These are phyloP conservation scores for Polypedilum vanderplanki DNA, from an alignment of 1,140 invertebrate species.

Conservation along the genomic window DNA sequence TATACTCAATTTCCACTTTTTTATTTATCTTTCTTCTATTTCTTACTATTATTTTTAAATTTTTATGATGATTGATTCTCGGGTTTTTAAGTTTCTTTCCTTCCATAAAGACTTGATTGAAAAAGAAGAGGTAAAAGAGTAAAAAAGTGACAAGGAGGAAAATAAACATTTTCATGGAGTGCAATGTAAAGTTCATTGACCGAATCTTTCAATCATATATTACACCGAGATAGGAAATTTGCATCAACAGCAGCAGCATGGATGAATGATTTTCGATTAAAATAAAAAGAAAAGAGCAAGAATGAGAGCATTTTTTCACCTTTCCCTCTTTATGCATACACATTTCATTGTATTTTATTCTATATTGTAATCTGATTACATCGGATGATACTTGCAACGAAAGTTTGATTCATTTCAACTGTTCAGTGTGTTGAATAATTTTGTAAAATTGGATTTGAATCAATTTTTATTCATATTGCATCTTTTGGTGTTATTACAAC, in stretches of 20 bases:
- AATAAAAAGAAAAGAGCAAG: slow-evolving; percentile 1
- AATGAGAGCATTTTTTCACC: neutral
- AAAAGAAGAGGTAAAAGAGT: neutral
- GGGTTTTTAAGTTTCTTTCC: neutral
- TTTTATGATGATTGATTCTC: slow-evolving; percentile 7
- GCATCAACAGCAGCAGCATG: neutral
- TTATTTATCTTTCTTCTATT: too few species aligned
- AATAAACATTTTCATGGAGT: neutral
- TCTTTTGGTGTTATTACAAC: neutral
- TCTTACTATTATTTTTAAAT: neutral
- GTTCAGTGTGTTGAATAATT: neutral
- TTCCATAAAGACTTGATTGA: neutral
- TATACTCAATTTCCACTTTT: too few species aligned
- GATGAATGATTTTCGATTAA: slow-evolving; percentile 18
- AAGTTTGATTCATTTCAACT: neutral
- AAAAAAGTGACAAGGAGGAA: neutral
- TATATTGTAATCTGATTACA: neutral
- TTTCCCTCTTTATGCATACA: neutral
- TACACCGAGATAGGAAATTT: slow-evolving; percentile 9
- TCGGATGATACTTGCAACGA: neutral
- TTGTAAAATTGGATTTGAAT: neutral
- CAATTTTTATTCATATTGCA: slow-evolving; percentile 14
- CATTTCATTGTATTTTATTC: slow-evolving; percentile 1
- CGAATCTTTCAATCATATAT: neutral
- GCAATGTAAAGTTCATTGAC: neutral